phyloP scores from a whole-genome alignment of 64 coral and sea anemone species.

The Montipora efflorescens region DNA sequence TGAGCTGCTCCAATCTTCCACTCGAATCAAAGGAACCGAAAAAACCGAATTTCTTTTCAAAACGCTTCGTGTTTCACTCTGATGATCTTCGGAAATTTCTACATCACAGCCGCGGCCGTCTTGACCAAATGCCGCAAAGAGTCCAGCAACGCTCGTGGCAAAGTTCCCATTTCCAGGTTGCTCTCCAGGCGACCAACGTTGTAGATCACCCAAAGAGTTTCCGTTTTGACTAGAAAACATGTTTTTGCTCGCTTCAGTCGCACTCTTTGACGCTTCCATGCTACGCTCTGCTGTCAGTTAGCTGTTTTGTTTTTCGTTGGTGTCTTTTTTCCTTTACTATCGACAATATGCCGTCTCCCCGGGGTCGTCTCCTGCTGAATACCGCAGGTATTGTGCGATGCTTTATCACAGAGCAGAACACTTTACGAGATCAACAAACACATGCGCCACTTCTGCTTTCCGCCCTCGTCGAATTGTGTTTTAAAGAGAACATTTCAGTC shows the following conservation, averaged over 20 bases:
- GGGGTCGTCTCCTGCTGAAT: neutral
- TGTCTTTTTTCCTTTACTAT: neutral
- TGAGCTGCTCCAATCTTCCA: constrained; percentile 70
- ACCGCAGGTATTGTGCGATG: neutral
- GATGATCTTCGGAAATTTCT: constrained; percentile 35
- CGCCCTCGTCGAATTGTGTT: neutral
- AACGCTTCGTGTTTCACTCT: constrained; percentile 20
- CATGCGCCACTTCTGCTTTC: neutral
- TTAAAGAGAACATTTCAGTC: neutral
- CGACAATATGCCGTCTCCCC: neutral
- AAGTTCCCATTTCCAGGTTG: neutral
- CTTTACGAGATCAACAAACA: neutral
- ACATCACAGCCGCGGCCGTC: constrained; percentile 11
- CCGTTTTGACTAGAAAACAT: constrained; percentile 8
- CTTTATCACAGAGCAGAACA: neutral
- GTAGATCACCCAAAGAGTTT: neutral
- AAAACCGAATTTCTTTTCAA: constrained; percentile 43
- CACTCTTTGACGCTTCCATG: constrained; percentile 3
- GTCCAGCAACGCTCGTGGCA: neutral
- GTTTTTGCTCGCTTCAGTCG: neutral
- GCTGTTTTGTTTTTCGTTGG: neutral
- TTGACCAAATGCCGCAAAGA: neutral
- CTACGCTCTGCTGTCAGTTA: neutral
- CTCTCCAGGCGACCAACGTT: neutral
- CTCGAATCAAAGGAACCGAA: constrained; percentile 54